Conservation (phyloP, 2,888 invertebrate species). For the Cataglyphis livida region DNA sequence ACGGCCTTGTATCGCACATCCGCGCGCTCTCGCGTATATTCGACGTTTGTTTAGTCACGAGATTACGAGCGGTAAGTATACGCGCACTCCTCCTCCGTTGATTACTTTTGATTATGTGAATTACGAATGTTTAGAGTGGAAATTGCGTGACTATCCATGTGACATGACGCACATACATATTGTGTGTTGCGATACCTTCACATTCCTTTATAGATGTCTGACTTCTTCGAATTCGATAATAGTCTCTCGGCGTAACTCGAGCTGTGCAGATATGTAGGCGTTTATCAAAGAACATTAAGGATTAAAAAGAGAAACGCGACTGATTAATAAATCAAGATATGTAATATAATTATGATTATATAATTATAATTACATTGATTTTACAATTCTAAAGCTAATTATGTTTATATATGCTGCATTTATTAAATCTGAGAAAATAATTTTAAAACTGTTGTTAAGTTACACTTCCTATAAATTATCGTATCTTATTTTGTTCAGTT, state of each 20-base stretch:
- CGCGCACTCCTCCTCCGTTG: background rate
- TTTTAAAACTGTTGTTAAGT: constrained; percentile 8
- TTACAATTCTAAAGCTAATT: background rate
- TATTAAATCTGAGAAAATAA: background rate
- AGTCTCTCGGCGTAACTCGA: background rate
- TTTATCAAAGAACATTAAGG: background rate
- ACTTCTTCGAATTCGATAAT: background rate
- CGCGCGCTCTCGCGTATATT: constrained; percentile 51
- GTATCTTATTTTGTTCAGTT: background rate
- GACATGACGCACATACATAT: background rate
- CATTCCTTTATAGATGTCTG: background rate
- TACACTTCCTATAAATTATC: background rate
- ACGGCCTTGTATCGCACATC: constrained; percentile 47
- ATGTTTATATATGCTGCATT: background rate
- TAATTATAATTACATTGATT: background rate
- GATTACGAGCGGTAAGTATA: constrained; percentile 30
- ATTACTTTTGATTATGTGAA: constrained; percentile 20
- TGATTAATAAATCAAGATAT: background rate
- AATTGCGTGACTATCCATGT: background rate
- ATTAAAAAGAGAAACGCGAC: background rate
- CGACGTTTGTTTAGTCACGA: constrained; percentile 51
- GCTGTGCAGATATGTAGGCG: background rate
- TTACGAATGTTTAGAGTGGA: background rate
- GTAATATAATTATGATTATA: background rate
- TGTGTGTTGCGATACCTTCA: background rate